Evolutionary conservation across 1,140 invertebrate species (phyloP).

Genomic region (Oedothorax gibbosus): DNA sequence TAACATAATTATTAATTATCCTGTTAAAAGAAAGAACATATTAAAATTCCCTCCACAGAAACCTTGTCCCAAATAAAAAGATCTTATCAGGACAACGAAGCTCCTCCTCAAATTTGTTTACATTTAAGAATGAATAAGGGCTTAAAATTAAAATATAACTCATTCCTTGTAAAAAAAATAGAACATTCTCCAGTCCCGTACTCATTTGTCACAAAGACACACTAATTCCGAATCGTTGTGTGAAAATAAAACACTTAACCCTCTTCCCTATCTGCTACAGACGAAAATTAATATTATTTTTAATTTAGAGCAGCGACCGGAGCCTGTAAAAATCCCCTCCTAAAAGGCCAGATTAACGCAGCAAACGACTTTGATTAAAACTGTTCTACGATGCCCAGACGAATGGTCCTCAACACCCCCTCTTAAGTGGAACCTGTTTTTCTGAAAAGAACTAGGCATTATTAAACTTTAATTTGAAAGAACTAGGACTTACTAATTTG

Average conservation of each 20-base stretch:
- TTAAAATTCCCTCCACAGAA: too few species aligned
- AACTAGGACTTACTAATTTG: too few species aligned
- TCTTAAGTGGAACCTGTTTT: neutral
- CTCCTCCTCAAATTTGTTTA: too few species aligned
- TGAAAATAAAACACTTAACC: neutral
- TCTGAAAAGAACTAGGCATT: too few species aligned
- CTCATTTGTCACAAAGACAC: neutral
- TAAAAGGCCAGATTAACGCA: conserved; percentile 31
- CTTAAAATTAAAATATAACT: too few species aligned
- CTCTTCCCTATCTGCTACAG: neutral
- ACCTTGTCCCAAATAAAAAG: too few species aligned
- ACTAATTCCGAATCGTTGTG: neutral
- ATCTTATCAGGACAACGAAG: too few species aligned
- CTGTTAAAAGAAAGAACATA: too few species aligned
- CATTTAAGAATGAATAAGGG: too few species aligned
- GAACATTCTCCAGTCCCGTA: neutral
- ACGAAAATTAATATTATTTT: conserved; percentile 30
- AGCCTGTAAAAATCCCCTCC: neutral
- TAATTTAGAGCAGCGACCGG: neutral
- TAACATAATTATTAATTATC: too few species aligned
- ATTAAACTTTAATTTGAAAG: too few species aligned
- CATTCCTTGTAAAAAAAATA: neutral
- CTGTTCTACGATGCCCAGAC: neutral
- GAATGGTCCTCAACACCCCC: neutral
- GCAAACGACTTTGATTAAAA: conserved; percentile 28